Evolutionary conservation across 2,888 invertebrate species (phyloP), one percentile per base, ranked within the genome.

Genomic region (Drosophila nigritarsus): DNA sequence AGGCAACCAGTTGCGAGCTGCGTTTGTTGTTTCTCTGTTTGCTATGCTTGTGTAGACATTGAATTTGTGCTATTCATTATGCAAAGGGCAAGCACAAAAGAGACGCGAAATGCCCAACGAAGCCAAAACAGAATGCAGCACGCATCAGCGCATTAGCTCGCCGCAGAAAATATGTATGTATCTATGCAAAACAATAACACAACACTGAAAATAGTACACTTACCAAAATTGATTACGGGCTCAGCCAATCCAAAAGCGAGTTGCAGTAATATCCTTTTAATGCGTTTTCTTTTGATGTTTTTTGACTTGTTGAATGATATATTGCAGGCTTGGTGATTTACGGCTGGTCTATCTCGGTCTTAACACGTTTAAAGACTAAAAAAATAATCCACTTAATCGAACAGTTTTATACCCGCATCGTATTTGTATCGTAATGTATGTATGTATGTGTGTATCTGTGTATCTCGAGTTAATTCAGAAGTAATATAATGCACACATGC

Each of bases 351-450:
- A 69, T 40, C 71, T 68, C 61, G 60, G 59, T 69, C 65, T 60
- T 71, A 55, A 49, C 61, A 58, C 82, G 75, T 58, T 68, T 55
- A 40, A 42, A 69, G 73, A 87, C 87, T 87, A 84, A 80, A 89
- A 90, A 82, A 78, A 70, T 60, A 84, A 74, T 68, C 75, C 73
- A 51, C 65, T 55, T 70, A 62, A 75, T 61, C 75, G 63, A 74
- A 77, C 73, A 66, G 71, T 77, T 87, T 89, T 87, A 87, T 87
- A 87, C 80, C 55, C 67, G 61, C 56, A 60, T 58, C 53, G 36
- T 55, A 49, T 63, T 63, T 71, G 65, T 60, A 86, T 30, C 64
- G 29, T 36, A 11, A n/a, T 40, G 40, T 38, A 38, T 18, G 40
- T 9, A 13, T 24, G 20, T 13, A 30, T 20, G 20, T 20, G 15